Evolutionary conservation across 2,113 vertebrate species (phyloP), one percentile per base, ranked within the genome.

Genomic region (Trochalopteron elliotii): DNA sequence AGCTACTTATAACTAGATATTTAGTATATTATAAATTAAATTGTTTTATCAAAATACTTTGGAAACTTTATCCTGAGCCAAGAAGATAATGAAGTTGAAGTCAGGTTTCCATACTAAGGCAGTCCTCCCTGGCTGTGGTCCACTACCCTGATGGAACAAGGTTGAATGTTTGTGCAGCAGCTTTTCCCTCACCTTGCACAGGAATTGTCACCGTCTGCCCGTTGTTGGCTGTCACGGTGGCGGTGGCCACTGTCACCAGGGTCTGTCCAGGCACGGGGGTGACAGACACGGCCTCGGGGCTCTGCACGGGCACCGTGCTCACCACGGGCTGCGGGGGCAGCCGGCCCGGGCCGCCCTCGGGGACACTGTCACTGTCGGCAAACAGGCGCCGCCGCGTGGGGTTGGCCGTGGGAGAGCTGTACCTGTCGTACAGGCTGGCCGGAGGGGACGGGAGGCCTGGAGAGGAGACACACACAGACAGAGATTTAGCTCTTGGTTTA

Each of bases 241-340:
- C 98, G 1, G 99, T 99, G 39, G 98, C 99, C 97, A 99, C 98
- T 1, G 98, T 99, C 30, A 99, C 98, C 93, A 99, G 96, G 0
- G 99, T 99, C 98, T 99, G 99, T 23, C 99, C 98, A 0, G 98
- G 98, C 93, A 98, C 98, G 0, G 98, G 98, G 10, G 98, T 97
- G 28, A 98, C 97, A 3, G 98, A 95, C 96, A 98, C 95, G 1
- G 98, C 45, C 21, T 98, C 98, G 3, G 96, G 94, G 20, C 96
- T 90, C 95, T 98, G 98, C 83, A 98, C 94, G 0, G 98, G 97
- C 7, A 99, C 97, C 0, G 98, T 90, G 45, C 96, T 98, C 31
- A 98, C 93, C 50, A 98, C 67, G 0, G 98, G 95, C 39, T 98
- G 95, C 1, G 97, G 96, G 49, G 98, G 64, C 21, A 95, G 84